Base-by-base conservation (phyloP, 2,888 invertebrate genomes). In the Andrena dorsata region DNA sequence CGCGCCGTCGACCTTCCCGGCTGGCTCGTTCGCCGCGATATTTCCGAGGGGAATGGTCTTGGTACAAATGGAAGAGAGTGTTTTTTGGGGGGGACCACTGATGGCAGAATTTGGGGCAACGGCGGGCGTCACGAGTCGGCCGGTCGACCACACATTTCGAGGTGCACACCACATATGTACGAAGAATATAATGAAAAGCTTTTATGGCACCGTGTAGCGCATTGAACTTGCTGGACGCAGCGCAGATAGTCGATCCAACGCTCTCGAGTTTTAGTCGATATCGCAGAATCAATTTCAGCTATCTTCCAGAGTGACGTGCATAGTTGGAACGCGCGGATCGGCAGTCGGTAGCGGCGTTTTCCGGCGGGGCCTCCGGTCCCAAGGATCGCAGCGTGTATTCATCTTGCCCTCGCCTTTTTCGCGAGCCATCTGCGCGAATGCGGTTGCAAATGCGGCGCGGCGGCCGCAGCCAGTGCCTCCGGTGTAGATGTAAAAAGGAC, bases 401-500 rank as follows among this genome's bases (percentile, higher is more conserved):
- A 77, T 72, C 60, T 49, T 35, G 63, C 49, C 61, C 26, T 63
- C 60, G 65, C 53, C 66, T 72, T 68, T 81, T 72, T 72, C 86
- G 68, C 70, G 56, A 60, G 71, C 71, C 84, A 86, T 86, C 84
- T 84, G 81, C 73, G 76, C 76, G 68, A 77, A 75, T 49, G 75
- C 82, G 76, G 78, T 79, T 72, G 71, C 64, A 70, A 68, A 68
- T 56, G 78, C 58, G 73, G 60, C 75, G 53, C 41, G 41, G 13
- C 41, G 53, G 56, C 23, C 23, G 56, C 23, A 13, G 56, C 56
- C 56, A 23, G 56, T 51, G 77, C 69, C 32, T 80, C 73, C 70
- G 73, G 78, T 63, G 75, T 72, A 56, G 76, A 86, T 65, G 80
- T 80, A 85, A 88, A 88, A 81, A 86, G 83, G 83, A 88, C 76